Evolutionary conservation across 2,113 vertebrate species (phyloP), one percentile per base, ranked within the genome.

Genomic region (Corydoras maculifer): DNA sequence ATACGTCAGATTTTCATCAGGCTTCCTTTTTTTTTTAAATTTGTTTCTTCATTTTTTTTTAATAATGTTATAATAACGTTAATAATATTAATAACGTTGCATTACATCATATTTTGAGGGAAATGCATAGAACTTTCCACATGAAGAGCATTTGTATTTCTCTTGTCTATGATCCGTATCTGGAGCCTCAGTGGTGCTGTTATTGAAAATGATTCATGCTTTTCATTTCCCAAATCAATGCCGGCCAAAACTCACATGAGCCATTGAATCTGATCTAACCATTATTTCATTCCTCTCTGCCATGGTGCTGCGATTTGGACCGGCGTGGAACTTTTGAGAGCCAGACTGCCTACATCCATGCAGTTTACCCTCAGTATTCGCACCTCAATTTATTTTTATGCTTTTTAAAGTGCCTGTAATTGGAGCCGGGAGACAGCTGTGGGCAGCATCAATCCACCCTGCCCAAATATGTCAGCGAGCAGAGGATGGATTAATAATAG

Each of bases 371-470:
- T 50, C 62, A 61, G 50, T 54, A 64, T 69, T 72, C 74, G 68
- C 78, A 74, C 77, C 69, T 75, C 59, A 25, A 25, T 76, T 78
- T 81, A 83, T 83, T 83, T 81, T 78, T 79, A 75, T 50, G 10
- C 54, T 67, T 76, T 78, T 74, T 70, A 74, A 73, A 62, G 13
- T 57, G 70, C 58, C 58, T 8, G 77, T 75, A 83, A 81, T 69
- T n/a, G 15, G 71, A 78, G 69, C 69, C 35, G 31, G 58, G 57
- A 65, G 77, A 83, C 81, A 83, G 81, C 81, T 81, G 81, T 69
- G 48, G 29, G 68, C 43, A 14, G 43, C 9, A n/a, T 61, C 57
- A 67, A 32, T 57, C 55, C 74, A 53, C 60, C 68, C 59, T 81
- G 81, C 67, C 77, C 77, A 81, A 83, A 83, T 81, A 79, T 68